These are phyloP conservation scores for Gymnothorax reevesii DNA, from an alignment of 2,797 vertebrate genomes.

Conservation along the genomic window DNA sequence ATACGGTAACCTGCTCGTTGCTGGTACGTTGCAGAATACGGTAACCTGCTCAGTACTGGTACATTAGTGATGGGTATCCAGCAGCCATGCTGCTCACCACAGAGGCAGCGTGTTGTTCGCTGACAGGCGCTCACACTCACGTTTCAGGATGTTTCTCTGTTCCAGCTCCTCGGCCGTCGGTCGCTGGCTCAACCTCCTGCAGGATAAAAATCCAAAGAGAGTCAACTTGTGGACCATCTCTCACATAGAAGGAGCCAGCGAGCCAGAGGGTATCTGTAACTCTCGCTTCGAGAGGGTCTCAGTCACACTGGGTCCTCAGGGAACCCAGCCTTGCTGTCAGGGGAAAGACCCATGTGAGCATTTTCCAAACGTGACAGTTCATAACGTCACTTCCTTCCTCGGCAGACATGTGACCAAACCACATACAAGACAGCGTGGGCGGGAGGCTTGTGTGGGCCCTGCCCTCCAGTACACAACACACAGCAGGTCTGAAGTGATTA, in stretches of 20 bases:
- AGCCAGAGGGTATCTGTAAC: too few species aligned
- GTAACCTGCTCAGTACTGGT: too few species aligned
- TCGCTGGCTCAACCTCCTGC: slow-evolving; percentile 95
- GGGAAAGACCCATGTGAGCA: background rate
- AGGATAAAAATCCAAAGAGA: slow-evolving; percentile 68
- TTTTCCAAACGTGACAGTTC: background rate
- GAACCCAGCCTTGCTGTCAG: background rate
- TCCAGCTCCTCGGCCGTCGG: slow-evolving; percentile 96
- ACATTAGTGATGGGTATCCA: too few species aligned
- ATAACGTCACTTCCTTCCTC: slow-evolving; percentile 3
- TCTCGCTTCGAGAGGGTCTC: background rate
- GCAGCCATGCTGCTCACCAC: too few species aligned
- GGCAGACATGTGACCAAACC: background rate
- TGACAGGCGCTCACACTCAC: slow-evolving; percentile 75
- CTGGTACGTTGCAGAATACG: too few species aligned
- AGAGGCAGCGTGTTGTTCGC: too few species aligned
- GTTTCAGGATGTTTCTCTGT: slow-evolving; percentile 98
- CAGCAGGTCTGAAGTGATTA: too few species aligned
- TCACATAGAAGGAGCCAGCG: too few species aligned
- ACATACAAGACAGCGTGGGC: background rate
- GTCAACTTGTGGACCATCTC: slow-evolving; percentile 79
- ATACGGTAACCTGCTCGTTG: too few species aligned
- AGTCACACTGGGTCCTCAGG: background rate
- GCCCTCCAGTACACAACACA: background rate
- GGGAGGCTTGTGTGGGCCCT: background rate